These are phyloP conservation scores for Osmoderma eremita DNA, from an alignment of 2,888 invertebrate species.

Conservation along the genomic window DNA sequence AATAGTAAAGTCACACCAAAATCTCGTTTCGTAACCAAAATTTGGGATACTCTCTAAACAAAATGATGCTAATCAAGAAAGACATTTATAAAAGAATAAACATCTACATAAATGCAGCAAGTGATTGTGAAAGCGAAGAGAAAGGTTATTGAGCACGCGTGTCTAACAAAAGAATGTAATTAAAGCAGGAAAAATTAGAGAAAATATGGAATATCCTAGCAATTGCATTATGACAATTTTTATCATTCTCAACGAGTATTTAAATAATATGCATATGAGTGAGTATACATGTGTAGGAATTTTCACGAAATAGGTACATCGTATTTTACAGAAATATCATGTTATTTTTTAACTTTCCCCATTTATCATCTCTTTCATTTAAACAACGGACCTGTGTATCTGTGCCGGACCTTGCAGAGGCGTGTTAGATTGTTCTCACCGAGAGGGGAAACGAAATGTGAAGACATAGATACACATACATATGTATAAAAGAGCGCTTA, in stretches of 20 bases:
- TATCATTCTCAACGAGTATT: too few relatives aligned
- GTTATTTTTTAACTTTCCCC: conserved; percentile 24
- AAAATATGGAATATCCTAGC: background rate
- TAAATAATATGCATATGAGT: background rate
- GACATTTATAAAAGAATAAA: background rate
- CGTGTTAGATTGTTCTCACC: background rate
- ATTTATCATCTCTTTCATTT: conserved; percentile 19
- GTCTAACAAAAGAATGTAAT: conserved; percentile 2
- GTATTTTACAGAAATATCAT: background rate
- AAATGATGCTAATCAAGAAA: background rate
- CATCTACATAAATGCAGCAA: background rate
- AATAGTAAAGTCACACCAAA: too few relatives aligned
- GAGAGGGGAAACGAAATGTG: too few relatives aligned
- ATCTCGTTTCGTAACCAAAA: too few relatives aligned
- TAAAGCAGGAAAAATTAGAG: background rate
- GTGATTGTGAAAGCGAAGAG: conserved; percentile 16
- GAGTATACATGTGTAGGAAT: background rate
- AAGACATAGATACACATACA: background rate
- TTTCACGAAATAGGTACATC: background rate
- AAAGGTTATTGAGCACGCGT: conserved; percentile 7
- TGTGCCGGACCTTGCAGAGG: background rate
- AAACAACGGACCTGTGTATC: background rate
- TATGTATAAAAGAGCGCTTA: background rate
- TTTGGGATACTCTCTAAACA: background rate
- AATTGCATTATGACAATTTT: background rate